Percentiles rank a stretch among this genome's conserved stretches.
Conservation (phyloP, 2,888 invertebrate species). For the Machimus rusticus region DNA sequence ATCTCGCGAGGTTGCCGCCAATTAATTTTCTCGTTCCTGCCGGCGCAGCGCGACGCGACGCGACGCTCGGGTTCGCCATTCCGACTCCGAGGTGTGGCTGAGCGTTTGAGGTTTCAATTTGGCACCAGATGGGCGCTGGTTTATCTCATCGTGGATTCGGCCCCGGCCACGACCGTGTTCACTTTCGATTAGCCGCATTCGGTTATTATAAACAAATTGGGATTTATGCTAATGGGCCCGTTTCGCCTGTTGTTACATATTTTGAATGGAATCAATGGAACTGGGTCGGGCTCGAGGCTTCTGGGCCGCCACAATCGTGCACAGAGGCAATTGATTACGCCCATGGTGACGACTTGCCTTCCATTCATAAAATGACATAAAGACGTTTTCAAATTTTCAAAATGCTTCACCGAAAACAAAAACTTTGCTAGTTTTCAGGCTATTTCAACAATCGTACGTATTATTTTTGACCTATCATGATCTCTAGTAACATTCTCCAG, state of each 20-base stretch:
- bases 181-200: neutral
- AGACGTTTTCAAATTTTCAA: neutral
- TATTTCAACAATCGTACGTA: too few relatives aligned
- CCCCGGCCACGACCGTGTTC: neutral
- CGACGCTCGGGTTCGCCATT: neutral
- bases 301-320: neutral
- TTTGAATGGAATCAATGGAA: neutral
- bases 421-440: too few relatives aligned
- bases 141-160: neutral
- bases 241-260: neutral
- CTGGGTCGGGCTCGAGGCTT: neutral
- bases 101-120: conserved; percentile 29
- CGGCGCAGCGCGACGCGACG: neutral
- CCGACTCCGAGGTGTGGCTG: conserved; percentile 11
- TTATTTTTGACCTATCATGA: too few relatives aligned
- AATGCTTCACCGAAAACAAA: neutral
- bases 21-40: conserved; percentile 27
- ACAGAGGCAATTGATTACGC: neutral
- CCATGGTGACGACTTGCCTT: neutral
- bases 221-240: neutral
- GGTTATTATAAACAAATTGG: neutral
- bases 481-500: too few relatives aligned
- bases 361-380: neutral
- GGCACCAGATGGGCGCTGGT: neutral
- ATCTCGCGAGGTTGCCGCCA: conserved; percentile 35